Conservation (phyloP, 1,140 invertebrate species). For the Aporrectodea caliginosa region DNA sequence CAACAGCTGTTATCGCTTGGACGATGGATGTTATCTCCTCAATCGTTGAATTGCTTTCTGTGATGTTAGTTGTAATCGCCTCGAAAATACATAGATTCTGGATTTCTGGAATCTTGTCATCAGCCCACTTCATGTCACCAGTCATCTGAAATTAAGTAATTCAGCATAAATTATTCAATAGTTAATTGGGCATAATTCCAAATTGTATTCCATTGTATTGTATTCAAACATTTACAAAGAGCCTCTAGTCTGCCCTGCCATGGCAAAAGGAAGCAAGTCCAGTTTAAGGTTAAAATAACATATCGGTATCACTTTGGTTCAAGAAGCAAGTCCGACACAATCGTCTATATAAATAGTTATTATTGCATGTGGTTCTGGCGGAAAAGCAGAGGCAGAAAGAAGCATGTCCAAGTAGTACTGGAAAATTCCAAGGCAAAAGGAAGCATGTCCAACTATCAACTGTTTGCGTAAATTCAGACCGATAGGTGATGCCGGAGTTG, state of each 20-base stretch:
- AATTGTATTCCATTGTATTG: not conserved
- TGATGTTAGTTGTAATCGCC: not conserved
- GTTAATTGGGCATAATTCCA: not conserved
- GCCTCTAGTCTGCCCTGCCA: not conserved
- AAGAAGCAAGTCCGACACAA: too few relatives aligned
- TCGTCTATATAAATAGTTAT: too few relatives aligned
- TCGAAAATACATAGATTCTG: not conserved
- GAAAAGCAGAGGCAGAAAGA: too few relatives aligned
- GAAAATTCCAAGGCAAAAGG: too few relatives aligned
- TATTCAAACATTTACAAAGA: not conserved
- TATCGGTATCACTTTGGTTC: not conserved
- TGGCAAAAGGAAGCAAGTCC: not conserved
- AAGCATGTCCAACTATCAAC: too few relatives aligned
- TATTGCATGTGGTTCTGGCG: too few relatives aligned
- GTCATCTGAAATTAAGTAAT: not conserved
- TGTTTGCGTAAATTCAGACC: too few relatives aligned
- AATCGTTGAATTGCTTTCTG: not conserved
- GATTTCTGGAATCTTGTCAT: not conserved
- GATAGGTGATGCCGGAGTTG: too few relatives aligned
- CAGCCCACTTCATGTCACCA: not conserved
- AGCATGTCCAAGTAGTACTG: too few relatives aligned
- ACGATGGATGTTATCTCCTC: not conserved
- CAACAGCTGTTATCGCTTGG: not conserved
- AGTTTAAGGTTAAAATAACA: not conserved
- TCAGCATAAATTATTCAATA: not conserved